phyloP scores from a whole-genome alignment of 1,140 invertebrate genomes.

The Gryon sp. region DNA sequence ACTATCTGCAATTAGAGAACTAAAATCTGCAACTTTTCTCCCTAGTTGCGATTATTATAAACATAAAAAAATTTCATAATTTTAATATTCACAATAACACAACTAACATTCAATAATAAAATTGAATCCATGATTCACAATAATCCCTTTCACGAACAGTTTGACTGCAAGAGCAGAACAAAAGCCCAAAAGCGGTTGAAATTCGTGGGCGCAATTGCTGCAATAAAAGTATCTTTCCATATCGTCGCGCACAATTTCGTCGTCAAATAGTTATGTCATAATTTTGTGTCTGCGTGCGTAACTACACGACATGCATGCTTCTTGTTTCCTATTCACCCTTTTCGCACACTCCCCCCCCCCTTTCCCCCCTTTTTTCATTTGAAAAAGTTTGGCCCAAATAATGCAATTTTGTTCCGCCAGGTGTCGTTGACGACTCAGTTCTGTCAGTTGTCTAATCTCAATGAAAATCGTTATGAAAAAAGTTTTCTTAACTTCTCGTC shows the following conservation, averaged over 20 bases:
- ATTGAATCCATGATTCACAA: too few species aligned
- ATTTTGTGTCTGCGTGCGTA: constrained; percentile 32
- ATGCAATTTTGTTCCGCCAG: too few species aligned
- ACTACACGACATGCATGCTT: constrained; percentile 3
- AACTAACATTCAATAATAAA: too few species aligned
- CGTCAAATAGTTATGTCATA: constrained; percentile 24
- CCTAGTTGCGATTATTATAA: too few species aligned
- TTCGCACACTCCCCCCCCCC: constrained; percentile 14
- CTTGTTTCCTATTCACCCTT: constrained; percentile 34
- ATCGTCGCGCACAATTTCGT: constrained; percentile 33
- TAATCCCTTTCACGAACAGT: neutral
- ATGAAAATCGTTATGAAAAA: constrained; percentile 7
- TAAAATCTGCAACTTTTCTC: too few species aligned
- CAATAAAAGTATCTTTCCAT: constrained; percentile 23
- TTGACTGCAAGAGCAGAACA: neutral
- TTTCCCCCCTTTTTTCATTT: too few species aligned
- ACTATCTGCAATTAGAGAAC: too few species aligned
- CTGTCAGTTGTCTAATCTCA: constrained; percentile 1
- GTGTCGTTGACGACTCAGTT: constrained; percentile 56
- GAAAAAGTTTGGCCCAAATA: too few species aligned
- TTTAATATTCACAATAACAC: too few species aligned
- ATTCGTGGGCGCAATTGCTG: neutral
- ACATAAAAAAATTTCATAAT: too few species aligned
- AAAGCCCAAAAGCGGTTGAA: neutral
- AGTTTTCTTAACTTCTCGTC: constrained; percentile 19